Evolutionary conservation across 2,888 invertebrate species (phyloP).

Genomic region (Dromius quadrimaculatus): DNA sequence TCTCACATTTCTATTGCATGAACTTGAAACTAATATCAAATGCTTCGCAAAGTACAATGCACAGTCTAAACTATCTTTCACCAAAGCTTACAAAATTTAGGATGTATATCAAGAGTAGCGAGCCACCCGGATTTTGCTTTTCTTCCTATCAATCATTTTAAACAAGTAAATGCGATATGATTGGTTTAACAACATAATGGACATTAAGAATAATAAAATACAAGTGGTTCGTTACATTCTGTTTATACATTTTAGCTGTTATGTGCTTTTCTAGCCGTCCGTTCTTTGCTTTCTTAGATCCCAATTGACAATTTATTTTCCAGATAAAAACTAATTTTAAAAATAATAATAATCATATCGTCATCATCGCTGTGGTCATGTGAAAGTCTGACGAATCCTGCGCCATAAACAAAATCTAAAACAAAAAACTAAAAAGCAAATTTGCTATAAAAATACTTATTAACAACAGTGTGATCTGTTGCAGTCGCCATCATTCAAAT

Average conservation of each 20-base stretch:
- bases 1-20: slow-evolving; percentile 37
- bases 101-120: too few species aligned
- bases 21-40: neutral
- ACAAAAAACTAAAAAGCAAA: slow-evolving; percentile 29
- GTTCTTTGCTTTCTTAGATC: slow-evolving; percentile 4
- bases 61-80: too few species aligned
- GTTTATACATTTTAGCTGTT: too few species aligned
- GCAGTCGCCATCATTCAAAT: slow-evolving; percentile 98
- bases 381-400: slow-evolving; percentile 42
- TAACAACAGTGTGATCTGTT: slow-evolving; percentile 74
- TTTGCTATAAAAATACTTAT: slow-evolving; percentile 61
- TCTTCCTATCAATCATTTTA: too few species aligned
- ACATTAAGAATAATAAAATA: too few species aligned
- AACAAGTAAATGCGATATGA: too few species aligned
- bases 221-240: too few species aligned
- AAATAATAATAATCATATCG: neutral
- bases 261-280: too few species aligned
- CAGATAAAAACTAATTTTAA: slow-evolving; percentile 10
- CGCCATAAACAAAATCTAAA: slow-evolving; percentile 37
- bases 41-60: slow-evolving; percentile 19
- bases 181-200: too few species aligned
- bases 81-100: too few species aligned
- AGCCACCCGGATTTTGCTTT: too few species aligned
- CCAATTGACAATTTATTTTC: slow-evolving; percentile 11
- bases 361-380: slow-evolving; percentile 31